Percentiles rank a stretch among this genome's conserved stretches.
phyloP scores from a whole-genome alignment of 2,113 vertebrate species.

The Anolis sagrei region DNA sequence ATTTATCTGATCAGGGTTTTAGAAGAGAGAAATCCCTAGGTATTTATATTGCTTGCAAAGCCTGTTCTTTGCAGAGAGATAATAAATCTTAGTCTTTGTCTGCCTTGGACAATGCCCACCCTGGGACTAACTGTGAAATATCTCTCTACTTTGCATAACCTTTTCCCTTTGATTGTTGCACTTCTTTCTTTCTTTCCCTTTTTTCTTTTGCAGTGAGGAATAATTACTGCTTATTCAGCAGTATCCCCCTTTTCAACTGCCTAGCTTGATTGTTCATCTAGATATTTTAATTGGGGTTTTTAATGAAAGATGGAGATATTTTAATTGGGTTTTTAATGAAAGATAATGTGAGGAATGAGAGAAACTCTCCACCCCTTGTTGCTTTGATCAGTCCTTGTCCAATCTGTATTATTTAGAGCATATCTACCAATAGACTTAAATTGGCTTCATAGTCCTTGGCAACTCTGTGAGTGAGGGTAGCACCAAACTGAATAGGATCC shows the following conservation, averaged over 20 bases:
- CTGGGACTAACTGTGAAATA: not conserved
- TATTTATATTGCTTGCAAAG: not conserved
- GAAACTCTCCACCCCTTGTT: not conserved
- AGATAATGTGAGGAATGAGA: conserved; percentile 6
- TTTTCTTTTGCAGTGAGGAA: not conserved
- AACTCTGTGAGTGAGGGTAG: not conserved
- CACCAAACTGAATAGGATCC: not conserved
- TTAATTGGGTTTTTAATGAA: conserved; percentile 14
- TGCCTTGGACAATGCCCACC: not conserved
- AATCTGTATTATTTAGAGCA: not conserved
- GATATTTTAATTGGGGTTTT: not conserved
- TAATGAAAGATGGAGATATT: not conserved
- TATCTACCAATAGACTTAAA: not conserved
- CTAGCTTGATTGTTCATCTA: not conserved
- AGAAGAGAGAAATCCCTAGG: not conserved
- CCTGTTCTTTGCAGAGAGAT: not conserved
- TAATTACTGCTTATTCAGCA: conserved; percentile 8
- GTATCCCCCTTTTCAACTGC: not conserved
- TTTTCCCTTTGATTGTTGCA: not conserved
- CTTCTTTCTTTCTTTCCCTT: too few relatives aligned
- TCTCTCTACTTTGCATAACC: not conserved
- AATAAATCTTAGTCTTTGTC: conserved; percentile 16
- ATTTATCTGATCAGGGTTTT: not conserved
- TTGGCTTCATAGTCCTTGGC: not conserved
- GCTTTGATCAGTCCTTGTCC: not conserved